Evolutionary conservation across 2,113 vertebrate species (phyloP).

Genomic region (Tympanuchus pallidicinctus): DNA sequence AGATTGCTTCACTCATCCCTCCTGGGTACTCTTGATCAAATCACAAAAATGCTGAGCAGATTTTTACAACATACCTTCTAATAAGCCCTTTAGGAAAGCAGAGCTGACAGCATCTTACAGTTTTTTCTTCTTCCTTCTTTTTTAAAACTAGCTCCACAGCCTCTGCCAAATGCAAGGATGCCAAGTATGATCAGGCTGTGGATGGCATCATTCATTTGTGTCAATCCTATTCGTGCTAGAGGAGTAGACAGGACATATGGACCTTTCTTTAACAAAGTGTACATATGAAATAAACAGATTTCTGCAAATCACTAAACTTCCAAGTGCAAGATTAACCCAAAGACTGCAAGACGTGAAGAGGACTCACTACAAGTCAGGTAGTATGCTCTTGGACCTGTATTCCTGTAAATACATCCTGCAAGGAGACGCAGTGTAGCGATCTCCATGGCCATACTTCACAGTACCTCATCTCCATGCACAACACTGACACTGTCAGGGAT

Average conservation of each 20-base stretch:
- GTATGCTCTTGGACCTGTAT: background rate
- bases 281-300: constrained; percentile 15
- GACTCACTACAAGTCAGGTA: background rate
- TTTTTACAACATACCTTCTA: constrained; percentile 44
- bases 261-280: constrained; percentile 13
- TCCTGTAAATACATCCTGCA: background rate
- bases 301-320: background rate
- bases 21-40: constrained; percentile 28
- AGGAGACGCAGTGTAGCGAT: background rate
- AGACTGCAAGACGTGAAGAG: background rate
- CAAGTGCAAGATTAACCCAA: constrained; percentile 25
- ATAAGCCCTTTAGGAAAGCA: constrained; percentile 54
- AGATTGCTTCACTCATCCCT: constrained; percentile 22
- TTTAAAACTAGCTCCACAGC: constrained; percentile 25
- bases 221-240: constrained; percentile 29
- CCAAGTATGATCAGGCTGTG: constrained; percentile 41
- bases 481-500: background rate
- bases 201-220: constrained; percentile 29
- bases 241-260: constrained; percentile 58
- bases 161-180: constrained; percentile 44
- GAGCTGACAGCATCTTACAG: constrained; percentile 41
- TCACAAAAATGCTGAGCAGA: constrained; percentile 49
- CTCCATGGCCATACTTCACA: background rate
- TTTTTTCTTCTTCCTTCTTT: constrained; percentile 17
- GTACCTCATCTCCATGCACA: background rate